Conservation (phyloP, 2,113 vertebrate genomes). For the Grammomys surdaster region DNA sequence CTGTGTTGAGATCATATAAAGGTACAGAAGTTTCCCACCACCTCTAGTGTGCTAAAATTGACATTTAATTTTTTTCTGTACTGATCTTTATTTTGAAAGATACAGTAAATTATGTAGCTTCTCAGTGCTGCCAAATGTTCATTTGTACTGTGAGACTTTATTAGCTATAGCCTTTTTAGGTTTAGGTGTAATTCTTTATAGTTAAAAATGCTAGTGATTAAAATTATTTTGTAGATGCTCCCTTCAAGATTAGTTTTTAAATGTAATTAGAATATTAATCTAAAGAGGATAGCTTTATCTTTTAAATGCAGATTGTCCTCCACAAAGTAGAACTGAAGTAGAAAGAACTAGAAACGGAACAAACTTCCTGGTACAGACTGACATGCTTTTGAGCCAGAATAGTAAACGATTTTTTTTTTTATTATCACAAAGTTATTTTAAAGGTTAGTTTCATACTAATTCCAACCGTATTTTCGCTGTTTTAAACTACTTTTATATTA, state of each 20-base stretch:
- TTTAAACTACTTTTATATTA: neutral
- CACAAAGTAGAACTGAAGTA: constrained; percentile 20
- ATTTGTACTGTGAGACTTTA: neutral
- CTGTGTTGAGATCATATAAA: constrained; percentile 59
- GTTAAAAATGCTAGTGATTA: constrained; percentile 44
- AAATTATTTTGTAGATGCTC: constrained; percentile 16
- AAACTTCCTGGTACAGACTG: constrained; percentile 72
- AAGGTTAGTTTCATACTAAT: constrained; percentile 25
- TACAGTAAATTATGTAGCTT: constrained; percentile 57
- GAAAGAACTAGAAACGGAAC: constrained; percentile 52
- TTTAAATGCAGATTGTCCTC: constrained; percentile 48
- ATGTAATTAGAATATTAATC: neutral
- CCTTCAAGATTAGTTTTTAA: constrained; percentile 49
- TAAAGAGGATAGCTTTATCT: neutral
- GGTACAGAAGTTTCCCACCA: constrained; percentile 61
- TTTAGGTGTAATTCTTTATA: constrained; percentile 32
- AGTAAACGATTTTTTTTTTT: constrained; percentile 65
- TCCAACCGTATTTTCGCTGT: neutral
- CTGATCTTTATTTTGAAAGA: constrained; percentile 61
- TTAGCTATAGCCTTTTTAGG: constrained; percentile 22
- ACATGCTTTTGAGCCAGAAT: constrained; percentile 78
- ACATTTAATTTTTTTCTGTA: constrained; percentile 18
- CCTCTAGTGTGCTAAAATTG: constrained; percentile 55
- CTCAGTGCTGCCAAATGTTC: constrained; percentile 28
- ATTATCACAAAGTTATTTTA: constrained; percentile 69